A percentile compares a stretch with the other conserved stretches of the same genome.
phyloP scores from a whole-genome alignment of 2,888 invertebrate genomes.

The Pheosia tremula region DNA sequence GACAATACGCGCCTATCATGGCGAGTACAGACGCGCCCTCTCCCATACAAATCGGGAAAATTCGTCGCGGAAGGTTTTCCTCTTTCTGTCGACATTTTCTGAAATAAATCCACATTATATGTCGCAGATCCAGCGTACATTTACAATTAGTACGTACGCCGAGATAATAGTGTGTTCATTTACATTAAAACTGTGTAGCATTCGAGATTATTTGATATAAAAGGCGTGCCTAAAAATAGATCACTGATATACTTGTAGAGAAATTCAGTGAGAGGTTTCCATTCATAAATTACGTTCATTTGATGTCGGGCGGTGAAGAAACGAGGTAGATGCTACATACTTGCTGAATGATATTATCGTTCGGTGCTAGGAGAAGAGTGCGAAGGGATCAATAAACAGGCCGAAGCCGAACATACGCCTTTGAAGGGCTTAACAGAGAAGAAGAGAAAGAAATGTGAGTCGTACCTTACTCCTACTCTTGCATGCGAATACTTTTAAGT shows the following conservation, averaged over 20 bases:
- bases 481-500: too few species aligned
- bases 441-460: constrained; percentile 42
- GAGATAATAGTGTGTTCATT: constrained; percentile 45
- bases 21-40: constrained; percentile 76
- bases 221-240: constrained; percentile 69
- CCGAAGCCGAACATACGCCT: constrained; percentile 17
- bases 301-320: constrained; percentile 67
- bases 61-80: constrained; percentile 72
- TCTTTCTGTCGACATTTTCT: constrained; percentile 66
- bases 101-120: constrained; percentile 62
- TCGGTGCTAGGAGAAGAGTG: constrained; percentile 35
- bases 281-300: constrained; percentile 79
- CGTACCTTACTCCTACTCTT: neutral
- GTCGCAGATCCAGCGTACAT: constrained; percentile 46
- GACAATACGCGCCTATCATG: constrained; percentile 74
- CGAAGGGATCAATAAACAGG: constrained; percentile 29
- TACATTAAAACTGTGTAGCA: constrained; percentile 29
- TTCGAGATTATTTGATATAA: constrained; percentile 30
- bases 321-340: constrained; percentile 44
- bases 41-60: constrained; percentile 78
- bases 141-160: constrained; percentile 38
- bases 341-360: constrained; percentile 48
- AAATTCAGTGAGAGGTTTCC: constrained; percentile 63
- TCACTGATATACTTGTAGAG: constrained; percentile 57
- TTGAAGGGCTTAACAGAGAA: constrained; percentile 16